Conservation (phyloP, 2,113 vertebrate species). For the Caloenas nicobarica region DNA sequence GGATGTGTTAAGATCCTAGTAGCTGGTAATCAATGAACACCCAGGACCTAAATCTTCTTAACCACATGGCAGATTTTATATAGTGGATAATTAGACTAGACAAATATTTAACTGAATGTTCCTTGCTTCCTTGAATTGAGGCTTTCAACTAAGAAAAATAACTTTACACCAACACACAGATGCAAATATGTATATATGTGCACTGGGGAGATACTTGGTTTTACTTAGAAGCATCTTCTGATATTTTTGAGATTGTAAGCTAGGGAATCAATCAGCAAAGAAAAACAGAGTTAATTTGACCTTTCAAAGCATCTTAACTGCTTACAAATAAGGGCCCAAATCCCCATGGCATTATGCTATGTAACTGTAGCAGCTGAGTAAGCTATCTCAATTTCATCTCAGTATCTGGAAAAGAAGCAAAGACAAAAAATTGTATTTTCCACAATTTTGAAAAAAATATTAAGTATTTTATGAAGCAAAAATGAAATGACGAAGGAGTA, state of each 20-base stretch:
- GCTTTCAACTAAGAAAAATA: not conserved
- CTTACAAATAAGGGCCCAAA: not conserved
- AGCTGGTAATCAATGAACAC: not conserved
- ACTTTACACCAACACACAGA: not conserved
- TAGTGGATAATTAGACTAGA: not conserved
- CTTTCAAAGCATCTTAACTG: not conserved
- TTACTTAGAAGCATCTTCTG: not conserved
- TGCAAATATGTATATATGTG: not conserved
- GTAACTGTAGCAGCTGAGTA: not conserved
- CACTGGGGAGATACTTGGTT: not conserved
- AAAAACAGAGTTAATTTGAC: not conserved
- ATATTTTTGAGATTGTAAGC: not conserved
- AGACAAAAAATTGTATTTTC: not conserved
- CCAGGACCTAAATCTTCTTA: not conserved
- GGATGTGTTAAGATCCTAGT: not conserved
- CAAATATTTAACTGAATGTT: not conserved
- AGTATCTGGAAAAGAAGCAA: not conserved
- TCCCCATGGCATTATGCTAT: not conserved
- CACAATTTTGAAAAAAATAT: not conserved
- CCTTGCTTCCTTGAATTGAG: not conserved
- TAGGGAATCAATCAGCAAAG: not conserved
- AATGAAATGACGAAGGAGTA: not conserved
- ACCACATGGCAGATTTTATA: not conserved
- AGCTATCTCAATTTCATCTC: not conserved
- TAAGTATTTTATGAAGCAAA: not conserved